Conservation (phyloP, 2,113 vertebrate genomes). For the Pungitius pungitius region DNA sequence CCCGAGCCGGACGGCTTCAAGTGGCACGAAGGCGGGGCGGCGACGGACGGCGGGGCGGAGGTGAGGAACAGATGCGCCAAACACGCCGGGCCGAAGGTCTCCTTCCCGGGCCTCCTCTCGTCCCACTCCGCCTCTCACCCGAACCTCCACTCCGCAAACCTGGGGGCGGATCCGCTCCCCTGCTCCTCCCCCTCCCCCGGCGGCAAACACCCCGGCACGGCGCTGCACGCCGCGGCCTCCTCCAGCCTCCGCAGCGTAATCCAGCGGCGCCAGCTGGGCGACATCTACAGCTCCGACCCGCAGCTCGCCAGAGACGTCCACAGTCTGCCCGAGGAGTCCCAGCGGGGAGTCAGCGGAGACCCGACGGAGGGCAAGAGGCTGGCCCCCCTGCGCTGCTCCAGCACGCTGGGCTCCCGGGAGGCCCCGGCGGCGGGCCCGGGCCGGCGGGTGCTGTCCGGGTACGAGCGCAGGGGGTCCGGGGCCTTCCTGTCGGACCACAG, state of each 20-base stretch:
- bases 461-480: constrained; percentile 83
- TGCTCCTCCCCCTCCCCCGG: constrained; percentile 45
- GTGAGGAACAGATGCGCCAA: constrained; percentile 26
- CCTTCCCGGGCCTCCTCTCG: constrained; percentile 81
- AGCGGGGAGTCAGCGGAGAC: constrained; percentile 71
- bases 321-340: constrained; percentile 45
- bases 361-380: constrained; percentile 78
- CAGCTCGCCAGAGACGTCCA: constrained; percentile 77
- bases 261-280: constrained; percentile 84
- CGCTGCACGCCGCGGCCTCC: constrained; percentile 75
- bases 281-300: constrained; percentile 88
- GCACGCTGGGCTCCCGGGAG: constrained; percentile 80
- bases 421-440: constrained; percentile 59
- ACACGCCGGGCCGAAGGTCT: constrained; percentile 73
- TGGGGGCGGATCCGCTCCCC: constrained; percentile 46
- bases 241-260: constrained; percentile 86
- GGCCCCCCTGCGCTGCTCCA: constrained; percentile 76
- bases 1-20: constrained; percentile 66
- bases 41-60: constrained; percentile 35
- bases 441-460: constrained; percentile 75
- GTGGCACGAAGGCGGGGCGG: constrained; percentile 62
- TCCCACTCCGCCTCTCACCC: constrained; percentile 76
- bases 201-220: constrained; percentile 53
- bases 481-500: constrained; percentile 76
- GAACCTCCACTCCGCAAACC: constrained; percentile 78